These are phyloP conservation scores for Phanerotoma sp. DNA, from an alignment of 2,888 invertebrate genomes.

Conservation along the genomic window DNA sequence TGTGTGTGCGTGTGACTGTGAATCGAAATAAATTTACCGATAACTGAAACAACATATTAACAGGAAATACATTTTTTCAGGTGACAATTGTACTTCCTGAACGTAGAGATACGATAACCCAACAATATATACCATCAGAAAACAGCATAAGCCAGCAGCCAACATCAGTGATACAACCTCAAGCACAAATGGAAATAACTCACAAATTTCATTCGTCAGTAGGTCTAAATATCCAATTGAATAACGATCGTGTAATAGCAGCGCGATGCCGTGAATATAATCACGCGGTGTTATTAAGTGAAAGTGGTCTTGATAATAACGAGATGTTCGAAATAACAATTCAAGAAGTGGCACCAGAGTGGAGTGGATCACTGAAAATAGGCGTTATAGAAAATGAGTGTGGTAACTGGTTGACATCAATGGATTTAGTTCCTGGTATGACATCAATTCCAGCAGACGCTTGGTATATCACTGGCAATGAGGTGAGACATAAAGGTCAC, in stretches of 20 bases:
- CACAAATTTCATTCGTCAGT: slow-evolving; percentile 62
- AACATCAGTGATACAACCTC: slow-evolving; percentile 62
- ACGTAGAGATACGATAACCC: slow-evolving; percentile 51
- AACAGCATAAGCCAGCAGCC: slow-evolving; percentile 63
- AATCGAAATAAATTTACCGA: no score
- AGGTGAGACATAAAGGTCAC: slow-evolving; percentile 69
- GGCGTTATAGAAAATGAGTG: slow-evolving; percentile 74
- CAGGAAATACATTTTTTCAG: slow-evolving; percentile 31
- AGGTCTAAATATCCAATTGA: slow-evolving; percentile 71
- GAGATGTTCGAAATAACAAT: slow-evolving; percentile 80
- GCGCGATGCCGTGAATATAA: slow-evolving; percentile 63
- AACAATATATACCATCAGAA: slow-evolving; percentile 56
- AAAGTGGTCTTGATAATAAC: slow-evolving; percentile 70
- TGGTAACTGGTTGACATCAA: slow-evolving; percentile 52
- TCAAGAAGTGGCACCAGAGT: slow-evolving; percentile 64
- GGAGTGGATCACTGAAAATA: slow-evolving; percentile 75
- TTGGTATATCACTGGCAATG: slow-evolving; percentile 71
- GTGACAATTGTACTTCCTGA: slow-evolving; percentile 54
- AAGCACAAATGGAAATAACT: slow-evolving; percentile 55
- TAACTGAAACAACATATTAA: no score
- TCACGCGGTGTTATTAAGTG: slow-evolving; percentile 71
- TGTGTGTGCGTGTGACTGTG: no score
- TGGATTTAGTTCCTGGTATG: slow-evolving; percentile 67
- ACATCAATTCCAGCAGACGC: slow-evolving; percentile 69
- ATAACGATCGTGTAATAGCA: slow-evolving; percentile 69